Base-by-base conservation (phyloP, 2,797 vertebrate species). In the Lagothrix lagotricha region DNA sequence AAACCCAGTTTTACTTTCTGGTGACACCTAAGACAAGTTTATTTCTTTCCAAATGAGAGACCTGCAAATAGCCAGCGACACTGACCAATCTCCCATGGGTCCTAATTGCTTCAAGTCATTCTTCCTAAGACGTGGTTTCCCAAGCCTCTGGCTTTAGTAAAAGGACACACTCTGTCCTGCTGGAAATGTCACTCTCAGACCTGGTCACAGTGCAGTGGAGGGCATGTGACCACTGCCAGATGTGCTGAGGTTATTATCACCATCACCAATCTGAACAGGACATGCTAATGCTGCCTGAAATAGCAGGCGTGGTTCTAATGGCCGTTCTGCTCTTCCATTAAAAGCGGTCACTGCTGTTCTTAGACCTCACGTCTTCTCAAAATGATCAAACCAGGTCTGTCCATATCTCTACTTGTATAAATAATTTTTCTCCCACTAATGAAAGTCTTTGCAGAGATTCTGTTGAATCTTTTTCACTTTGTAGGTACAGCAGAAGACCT, bases 251-350 rank as follows among this genome's bases (percentile, higher is more conserved):
- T 64, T 76, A 22, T 67, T 41, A 15, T 15, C 46, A 5, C 81
- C 30, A 0, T 72, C 77, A 75, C 46, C 2, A 7, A 5, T n/a
- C 57, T 5, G n/a, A 58, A 33, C 36, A 41, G 46, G 28, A 36
- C 15, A 0, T 1, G 0, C 50, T 1, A 7, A 28, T 10, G 46
- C n/a, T 0, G 1, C 57, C 88, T 1, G 0, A 28, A n/a, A 14
- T 33, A 0, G 5, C 24, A 11, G 57, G 36, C 26, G 0, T 2
- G 4, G 41, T 36, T 11, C 88, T 46, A 0, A 24, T 5, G 14
- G 41, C 33, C 50, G 0, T 0, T 46, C 36, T 0, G 3, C 12
- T 9, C 17, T 26, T 28, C 80, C 30, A 1, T 36, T 36, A 79
- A 48, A 50, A 77, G n/a, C 12, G 4, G 4, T 36, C 15, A 33